Evolutionary conservation across 2,113 vertebrate genomes (phyloP), one percentile per base, ranked within the genome.

Genomic region (Nematolebias whitei): DNA sequence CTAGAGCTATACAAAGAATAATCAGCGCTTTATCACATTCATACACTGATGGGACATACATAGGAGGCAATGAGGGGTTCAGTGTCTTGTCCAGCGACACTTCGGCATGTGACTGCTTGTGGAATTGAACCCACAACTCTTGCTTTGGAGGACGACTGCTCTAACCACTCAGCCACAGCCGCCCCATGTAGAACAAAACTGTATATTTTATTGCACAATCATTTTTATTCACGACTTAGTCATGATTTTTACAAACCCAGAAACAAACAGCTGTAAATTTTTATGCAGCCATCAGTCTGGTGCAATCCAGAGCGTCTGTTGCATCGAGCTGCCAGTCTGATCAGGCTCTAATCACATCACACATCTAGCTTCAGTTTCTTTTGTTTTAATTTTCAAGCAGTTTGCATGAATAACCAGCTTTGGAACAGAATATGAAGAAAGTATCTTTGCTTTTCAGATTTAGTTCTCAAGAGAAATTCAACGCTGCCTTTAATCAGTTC

Each of bases 271-370:
- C 5, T 35, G 32, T 10, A 35, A 10, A 18, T 3, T 56, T 77
- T 26, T 44, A 51, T 55, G 50, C 35, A 49, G 35, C 22, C 20
- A 63, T 8, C 16, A 35, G 32, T 57, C 39, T 63, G 52, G 67
- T 55, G 63, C 56, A 79, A n/a, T 72, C 39, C 4, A 40, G 40
- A 47, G 29, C n/a, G 19, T 68, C 35, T 54, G n/a, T 24, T 26
- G 53, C 2, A 29, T 11, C 52, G 43, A 52, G 20, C 60, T 24
- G 13, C 35, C 35, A 63, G 9, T 50, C 20, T 38, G 10, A 50
- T 51, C 35, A 51, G 48, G 50, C 43, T 9, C 18, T 38, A 45
- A 15, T n/a, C 15, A 23, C 45, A 38, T 18, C 45, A 22, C 19
- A 35, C 26, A 35, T 35, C 5, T 2, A 35, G 32, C 32, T 35